phyloP scores from a whole-genome alignment of 2,888 invertebrate genomes.

The Tolmerus cingulatus region DNA sequence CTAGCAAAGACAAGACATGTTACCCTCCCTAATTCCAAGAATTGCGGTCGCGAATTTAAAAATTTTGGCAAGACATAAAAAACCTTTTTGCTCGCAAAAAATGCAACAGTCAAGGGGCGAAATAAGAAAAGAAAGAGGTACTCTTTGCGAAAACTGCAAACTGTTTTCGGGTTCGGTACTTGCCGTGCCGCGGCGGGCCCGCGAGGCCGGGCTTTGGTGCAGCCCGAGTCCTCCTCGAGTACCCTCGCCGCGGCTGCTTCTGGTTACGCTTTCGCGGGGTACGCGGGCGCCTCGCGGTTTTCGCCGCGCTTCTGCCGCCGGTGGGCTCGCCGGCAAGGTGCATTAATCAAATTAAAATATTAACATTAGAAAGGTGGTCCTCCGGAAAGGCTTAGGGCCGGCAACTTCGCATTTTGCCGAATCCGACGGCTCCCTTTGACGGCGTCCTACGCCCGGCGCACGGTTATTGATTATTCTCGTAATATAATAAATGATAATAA shows the following conservation, averaged over 20 bases:
- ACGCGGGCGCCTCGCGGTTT: background rate
- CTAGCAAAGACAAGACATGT: conserved; percentile 43
- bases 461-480: background rate
- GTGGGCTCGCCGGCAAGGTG: conserved; percentile 17
- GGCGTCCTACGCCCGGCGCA: background rate
- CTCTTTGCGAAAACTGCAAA: conserved; percentile 11
- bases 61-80: conserved; percentile 46
- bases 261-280: background rate
- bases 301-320: background rate
- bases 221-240: background rate
- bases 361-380: conserved; percentile 33
- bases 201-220: background rate
- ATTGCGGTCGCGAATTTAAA: conserved; percentile 52
- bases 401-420: background rate
- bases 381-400: background rate
- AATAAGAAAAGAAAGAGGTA: background rate
- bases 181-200: background rate
- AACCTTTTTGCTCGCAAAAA: conserved; percentile 36
- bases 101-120: background rate
- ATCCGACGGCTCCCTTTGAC: background rate
- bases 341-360: conserved; percentile 37
- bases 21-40: conserved; percentile 50
- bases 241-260: background rate
- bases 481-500: conserved; percentile 15
- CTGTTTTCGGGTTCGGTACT: conserved; percentile 6